Base-by-base conservation (phyloP, 2,888 invertebrate species). In the Nycteola revayana region DNA sequence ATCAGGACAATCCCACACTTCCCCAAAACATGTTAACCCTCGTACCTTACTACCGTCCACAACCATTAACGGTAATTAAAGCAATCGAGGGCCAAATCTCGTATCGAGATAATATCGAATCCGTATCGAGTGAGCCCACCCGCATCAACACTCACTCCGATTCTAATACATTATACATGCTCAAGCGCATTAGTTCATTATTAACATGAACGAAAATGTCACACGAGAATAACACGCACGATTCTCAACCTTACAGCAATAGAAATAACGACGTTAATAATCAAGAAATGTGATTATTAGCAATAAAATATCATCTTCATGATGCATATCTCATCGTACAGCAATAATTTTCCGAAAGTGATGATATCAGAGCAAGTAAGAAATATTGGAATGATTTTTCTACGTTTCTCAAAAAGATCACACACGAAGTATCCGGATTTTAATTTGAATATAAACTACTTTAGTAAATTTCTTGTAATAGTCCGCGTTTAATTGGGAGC, bases 1-100 rank as follows among this genome's bases (percentile, higher is more conserved):
- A 34, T 21, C 28, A 20, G 32, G 10, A 56, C 32, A 35, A 42
- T 55, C 52, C 37, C 30, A 27, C 30, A 36, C 10, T 20, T 32
- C 28, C 26, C 27, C 10, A 38, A 40, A 48, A 49, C 39, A 47
- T 52, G 50, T 26, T 45, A 48, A 49, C 65, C 59, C 62, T 64
- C 43, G 63, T 66, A 51, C 61, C 48, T 57, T 65, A 68, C 60
- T 57, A 68, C 63, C 64, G 66, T 70, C 66, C 60, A 47, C 53
- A 54, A 55, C 81, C 84, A 85, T 86, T 83, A 85, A 83, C 78
- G 71, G 85, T 83, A 85, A 86, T 86, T 86, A 86, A 86, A 72
- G 69, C 73, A 78, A 85, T 85, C 82, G 70, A 73, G 66, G 71
- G 64, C 66, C 73, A 70, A 77, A 84, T 84, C 80, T 66, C 62